phyloP scores from a whole-genome alignment of 2,888 invertebrate species.

The Poecilus cupreus region DNA sequence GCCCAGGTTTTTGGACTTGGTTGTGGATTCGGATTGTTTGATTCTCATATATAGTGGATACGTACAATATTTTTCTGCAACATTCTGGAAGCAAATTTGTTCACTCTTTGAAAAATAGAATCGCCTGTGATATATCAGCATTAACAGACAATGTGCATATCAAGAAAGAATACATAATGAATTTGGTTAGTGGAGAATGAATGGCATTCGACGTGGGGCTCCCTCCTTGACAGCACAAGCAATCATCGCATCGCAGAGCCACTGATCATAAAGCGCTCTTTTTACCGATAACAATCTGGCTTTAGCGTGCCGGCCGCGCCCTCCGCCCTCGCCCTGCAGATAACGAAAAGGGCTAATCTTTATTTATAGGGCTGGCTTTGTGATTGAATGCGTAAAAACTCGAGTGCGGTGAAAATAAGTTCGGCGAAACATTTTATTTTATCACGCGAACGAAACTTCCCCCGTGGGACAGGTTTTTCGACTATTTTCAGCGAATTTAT shows the following conservation, averaged over 20 bases:
- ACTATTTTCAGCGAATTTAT: constrained; percentile 42
- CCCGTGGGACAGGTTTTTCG: constrained; percentile 45
- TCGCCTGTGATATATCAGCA: too few species aligned
- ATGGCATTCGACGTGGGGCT: background rate
- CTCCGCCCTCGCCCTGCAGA: constrained; percentile 30
- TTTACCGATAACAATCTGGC: constrained; percentile 51
- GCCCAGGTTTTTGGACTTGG: too few species aligned
- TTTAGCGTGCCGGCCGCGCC: constrained; percentile 42
- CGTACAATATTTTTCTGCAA: too few species aligned
- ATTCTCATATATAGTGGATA: too few species aligned
- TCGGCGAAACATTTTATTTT: constrained; percentile 58
- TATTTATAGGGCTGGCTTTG: constrained; percentile 59
- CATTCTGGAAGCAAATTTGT: too few species aligned
- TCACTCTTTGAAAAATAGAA: too few species aligned
- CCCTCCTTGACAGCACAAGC: constrained; percentile 4
- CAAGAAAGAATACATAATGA: background rate
- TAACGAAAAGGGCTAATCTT: constrained; percentile 59
- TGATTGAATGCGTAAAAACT: constrained; percentile 59
- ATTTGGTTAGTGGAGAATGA: background rate
- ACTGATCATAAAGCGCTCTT: constrained; percentile 43
- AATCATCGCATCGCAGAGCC: background rate
- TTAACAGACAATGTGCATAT: too few species aligned
- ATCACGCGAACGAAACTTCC: constrained; percentile 56
- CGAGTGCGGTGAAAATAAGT: constrained; percentile 56
- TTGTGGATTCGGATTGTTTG: too few species aligned